Conservation (phyloP, 2,888 invertebrate species). For the Agriopis marginaria region DNA sequence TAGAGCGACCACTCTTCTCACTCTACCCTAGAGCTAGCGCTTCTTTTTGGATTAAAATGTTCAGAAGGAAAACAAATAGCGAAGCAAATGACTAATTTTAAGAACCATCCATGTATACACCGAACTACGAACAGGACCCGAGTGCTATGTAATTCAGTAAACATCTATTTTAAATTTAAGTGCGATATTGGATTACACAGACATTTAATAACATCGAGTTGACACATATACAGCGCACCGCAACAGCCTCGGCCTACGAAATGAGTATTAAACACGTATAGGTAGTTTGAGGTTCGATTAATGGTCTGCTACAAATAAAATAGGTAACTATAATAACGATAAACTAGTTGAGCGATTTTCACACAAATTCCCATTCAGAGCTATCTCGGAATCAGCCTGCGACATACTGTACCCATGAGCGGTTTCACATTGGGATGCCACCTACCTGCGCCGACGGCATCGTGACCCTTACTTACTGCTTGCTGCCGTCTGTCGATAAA, state of each 20-base stretch:
- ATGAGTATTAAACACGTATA: slow-evolving; percentile 18
- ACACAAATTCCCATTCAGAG: slow-evolving; percentile 8
- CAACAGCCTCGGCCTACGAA: slow-evolving; percentile 69
- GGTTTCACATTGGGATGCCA: background rate
- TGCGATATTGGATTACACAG: slow-evolving; percentile 55
- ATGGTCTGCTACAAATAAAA: slow-evolving; percentile 19
- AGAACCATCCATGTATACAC: slow-evolving; percentile 46
- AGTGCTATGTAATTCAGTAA: slow-evolving; percentile 58
- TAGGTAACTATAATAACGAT: slow-evolving; percentile 17
- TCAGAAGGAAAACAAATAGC: background rate
- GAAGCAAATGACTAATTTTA: slow-evolving; percentile 26
- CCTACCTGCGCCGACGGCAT: no score
- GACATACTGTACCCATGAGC: slow-evolving; percentile 14
- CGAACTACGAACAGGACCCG: slow-evolving; percentile 63
- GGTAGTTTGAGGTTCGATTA: slow-evolving; percentile 4
- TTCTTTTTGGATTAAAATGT: no score
- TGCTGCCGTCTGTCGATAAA: background rate
- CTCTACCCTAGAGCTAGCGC: no score
- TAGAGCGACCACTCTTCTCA: no score
- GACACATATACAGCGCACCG: slow-evolving; percentile 61
- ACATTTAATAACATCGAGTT: slow-evolving; percentile 57
- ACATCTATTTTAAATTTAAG: slow-evolving; percentile 61
- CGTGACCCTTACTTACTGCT: no score
- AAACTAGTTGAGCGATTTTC: slow-evolving; percentile 33
- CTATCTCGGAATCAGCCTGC: slow-evolving; percentile 18